Base-by-base conservation (phyloP, 2,888 invertebrate genomes). In the Tetrapedia diversipes region DNA sequence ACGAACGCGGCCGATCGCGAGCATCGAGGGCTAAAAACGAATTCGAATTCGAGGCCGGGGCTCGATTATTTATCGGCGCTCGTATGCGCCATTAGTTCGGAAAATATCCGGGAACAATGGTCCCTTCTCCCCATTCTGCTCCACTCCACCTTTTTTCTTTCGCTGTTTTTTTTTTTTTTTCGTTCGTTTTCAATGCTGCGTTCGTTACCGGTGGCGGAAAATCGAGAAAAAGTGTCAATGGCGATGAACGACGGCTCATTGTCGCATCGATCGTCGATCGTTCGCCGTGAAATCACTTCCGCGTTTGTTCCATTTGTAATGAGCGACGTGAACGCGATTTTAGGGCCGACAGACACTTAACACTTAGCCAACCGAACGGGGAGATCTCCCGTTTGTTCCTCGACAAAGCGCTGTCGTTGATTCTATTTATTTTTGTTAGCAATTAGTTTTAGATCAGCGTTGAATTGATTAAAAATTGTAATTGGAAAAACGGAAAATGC, bases 51-150 rank as follows among this genome's bases (percentile, higher is more conserved):
- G 29, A 19, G 41, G n/a, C 11, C 2, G 32, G 4, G 22, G 41
- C 41, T 34, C n/a, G n/a, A 63, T 73, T 61, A 76, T 76, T 73
- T 66, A 76, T 73, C 43, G 61, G 19, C 45, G 47, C 14, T 61
- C n/a, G 61, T 57, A 49, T 27, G 61, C 49, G 32, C 66, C 65
- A 61, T 76, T 76, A 66, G 65, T 61, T 66, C 37, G 56, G 61
- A 73, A 76, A 76, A 73, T 73, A 73, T 76, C 74, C 66, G 66
- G 61, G 65, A 61, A 75, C 75, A 71, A 71, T 71, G 64, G 53
- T 16, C 32, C n/a, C n/a, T 22, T 14, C 14, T 39, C 7, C 19
- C 14, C 6, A 10, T 6, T 19, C 41, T n/a, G n/a, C n/a, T n/a
- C 29, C 43, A n/a, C 3, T 11, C 53, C 7, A 11, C 14, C 22